Base-by-base conservation (phyloP, 2,888 invertebrate species). In the Tetranychus truncatus region DNA sequence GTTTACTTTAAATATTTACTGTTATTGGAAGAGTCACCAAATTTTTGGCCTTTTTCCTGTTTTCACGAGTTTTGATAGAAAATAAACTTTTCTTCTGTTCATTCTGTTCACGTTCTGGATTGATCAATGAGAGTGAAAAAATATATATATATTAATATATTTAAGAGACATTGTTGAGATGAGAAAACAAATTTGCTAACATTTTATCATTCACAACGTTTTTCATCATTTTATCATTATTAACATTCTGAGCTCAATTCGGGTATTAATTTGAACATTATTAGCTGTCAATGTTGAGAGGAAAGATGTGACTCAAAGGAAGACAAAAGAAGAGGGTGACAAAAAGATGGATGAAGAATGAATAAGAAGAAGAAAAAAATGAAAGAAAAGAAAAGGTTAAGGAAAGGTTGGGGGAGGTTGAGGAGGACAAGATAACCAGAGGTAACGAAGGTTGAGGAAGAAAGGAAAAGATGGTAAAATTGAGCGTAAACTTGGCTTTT, bases 341-440 rank as follows among this genome's bases (percentile, higher is more conserved):
- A 34, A 24, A 71, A 24, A 71, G 21, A 71, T n/a, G 24, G 71
- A 71, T n/a, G 24, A 24, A 71, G 71, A 71, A 24, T 21, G 71
- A 71, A 24, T 21, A 34, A 71, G 71, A 20, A 21, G 21, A 21
- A 71, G 71, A 71, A 24, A 71, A 24, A 15, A 8, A 3, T 7
- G 20, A n/a, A 1, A 66, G 66, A 20, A 20, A 20, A 20, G 20
- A 66, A 66, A 20, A 20, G 66, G n/a, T 66, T 20, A 66, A 20
- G n/a, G 18, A 20, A 11, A 66, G 20, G 46, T 46, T 55, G 11
- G 55, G 7, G 55, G 15, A 55, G 55, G 55, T 55, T 34, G 34
- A 34, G 34, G 34, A 34, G 5, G 34, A 34, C 34, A 34, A 34
- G 34, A 34, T 34, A 34, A 34, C 34, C 34, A 34, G 34, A 34